phyloP scores from a whole-genome alignment of 1,140 invertebrate genomes.

The Aphelinus atriplicis region DNA sequence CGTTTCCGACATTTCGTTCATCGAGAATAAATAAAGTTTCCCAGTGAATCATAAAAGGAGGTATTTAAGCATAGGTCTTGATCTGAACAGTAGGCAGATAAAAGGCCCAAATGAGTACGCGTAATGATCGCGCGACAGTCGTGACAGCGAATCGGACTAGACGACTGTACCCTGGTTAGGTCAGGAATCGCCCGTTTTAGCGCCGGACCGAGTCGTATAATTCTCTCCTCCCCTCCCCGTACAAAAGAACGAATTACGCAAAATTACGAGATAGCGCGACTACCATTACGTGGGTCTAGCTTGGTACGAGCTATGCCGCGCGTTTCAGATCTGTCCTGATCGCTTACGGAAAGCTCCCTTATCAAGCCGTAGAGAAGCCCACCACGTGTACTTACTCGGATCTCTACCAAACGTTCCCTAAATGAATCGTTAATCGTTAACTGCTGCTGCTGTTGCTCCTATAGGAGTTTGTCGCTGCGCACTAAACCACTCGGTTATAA shows the following conservation, averaged over 20 bases:
- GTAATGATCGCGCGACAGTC: slow-evolving; percentile 3
- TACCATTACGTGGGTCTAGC: neutral
- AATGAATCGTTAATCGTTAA: slow-evolving; percentile 68
- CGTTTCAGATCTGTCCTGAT: slow-evolving; percentile 8
- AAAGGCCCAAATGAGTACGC: neutral
- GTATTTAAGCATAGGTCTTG: too few species aligned
- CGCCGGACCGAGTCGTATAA: slow-evolving; percentile 21
- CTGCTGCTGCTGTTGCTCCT: slow-evolving; percentile 39
- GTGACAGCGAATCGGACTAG: neutral
- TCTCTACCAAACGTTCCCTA: slow-evolving; percentile 60
- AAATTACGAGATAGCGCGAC: slow-evolving; percentile 31
- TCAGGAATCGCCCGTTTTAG: neutral
- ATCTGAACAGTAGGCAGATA: neutral
- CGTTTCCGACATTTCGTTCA: too few species aligned
- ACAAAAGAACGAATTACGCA: slow-evolving; percentile 29
- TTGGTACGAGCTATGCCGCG: neutral
- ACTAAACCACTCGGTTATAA: slow-evolving; percentile 61
- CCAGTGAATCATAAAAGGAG: too few species aligned
- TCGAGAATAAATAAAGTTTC: too few species aligned
- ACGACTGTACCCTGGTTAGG: too few species aligned
- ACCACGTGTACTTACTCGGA: slow-evolving; percentile 37
- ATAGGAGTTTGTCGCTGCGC: slow-evolving; percentile 20
- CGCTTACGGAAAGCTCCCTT: slow-evolving; percentile 28
- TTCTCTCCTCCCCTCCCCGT: neutral
- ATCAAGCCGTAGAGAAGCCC: slow-evolving; percentile 43